phyloP scores from a whole-genome alignment of 1,140 invertebrate species.

The Steinernema feltiae region DNA sequence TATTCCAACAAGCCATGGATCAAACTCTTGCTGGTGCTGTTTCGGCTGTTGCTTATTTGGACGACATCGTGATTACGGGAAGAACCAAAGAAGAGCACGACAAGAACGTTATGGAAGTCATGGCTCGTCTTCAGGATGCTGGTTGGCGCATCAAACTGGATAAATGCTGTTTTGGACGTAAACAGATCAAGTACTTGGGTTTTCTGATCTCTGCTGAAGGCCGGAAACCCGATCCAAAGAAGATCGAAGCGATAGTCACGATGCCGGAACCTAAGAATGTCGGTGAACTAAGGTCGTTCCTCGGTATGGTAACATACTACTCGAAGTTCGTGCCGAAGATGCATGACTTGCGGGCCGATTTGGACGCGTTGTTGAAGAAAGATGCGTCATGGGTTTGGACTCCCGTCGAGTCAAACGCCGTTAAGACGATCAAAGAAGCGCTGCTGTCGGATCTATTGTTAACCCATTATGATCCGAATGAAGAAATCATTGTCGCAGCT shows the following conservation, averaged over 20 bases:
- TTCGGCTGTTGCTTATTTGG: constrained; percentile 23
- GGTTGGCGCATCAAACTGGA: constrained; percentile 12
- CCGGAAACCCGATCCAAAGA: constrained; percentile 36
- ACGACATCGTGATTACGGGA: constrained; percentile 32
- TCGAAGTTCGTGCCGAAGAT: constrained; percentile 32
- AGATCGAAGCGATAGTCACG: constrained; percentile 31
- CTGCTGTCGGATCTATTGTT: constrained; percentile 35
- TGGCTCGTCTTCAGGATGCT: background rate
- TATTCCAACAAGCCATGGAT: constrained; percentile 40
- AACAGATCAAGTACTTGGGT: constrained; percentile 34
- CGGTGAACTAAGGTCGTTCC: constrained; percentile 34
- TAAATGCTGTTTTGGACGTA: constrained; percentile 38
- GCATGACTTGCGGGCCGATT: constrained; percentile 31
- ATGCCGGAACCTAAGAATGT: constrained; percentile 41
- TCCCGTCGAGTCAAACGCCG: constrained; percentile 1
- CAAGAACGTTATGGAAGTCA: background rate
- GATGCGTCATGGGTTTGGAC: constrained; percentile 42
- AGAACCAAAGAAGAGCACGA: background rate
- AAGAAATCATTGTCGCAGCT: constrained; percentile 40
- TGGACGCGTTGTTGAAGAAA: constrained; percentile 40
- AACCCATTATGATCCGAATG: constrained; percentile 40
- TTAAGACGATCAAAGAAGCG: constrained; percentile 32
- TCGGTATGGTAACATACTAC: constrained; percentile 48
- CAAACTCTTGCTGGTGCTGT: background rate
- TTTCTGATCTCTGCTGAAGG: constrained; percentile 35